Evolutionary conservation across 2,888 invertebrate species (phyloP).

Genomic region (Dryococelus australis): DNA sequence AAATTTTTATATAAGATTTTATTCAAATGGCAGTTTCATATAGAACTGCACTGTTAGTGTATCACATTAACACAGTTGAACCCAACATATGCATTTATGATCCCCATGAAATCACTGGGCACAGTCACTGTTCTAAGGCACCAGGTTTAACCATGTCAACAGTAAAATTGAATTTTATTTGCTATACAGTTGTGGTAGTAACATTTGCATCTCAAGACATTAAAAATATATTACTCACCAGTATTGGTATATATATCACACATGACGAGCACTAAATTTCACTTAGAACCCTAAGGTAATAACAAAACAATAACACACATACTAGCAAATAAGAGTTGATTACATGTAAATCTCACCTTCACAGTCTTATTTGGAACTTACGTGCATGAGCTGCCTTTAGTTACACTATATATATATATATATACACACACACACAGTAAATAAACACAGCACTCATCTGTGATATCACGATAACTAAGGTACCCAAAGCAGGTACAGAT

Average conservation of each 20-base stretch:
- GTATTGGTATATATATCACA: not conserved
- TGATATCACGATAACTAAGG: not conserved
- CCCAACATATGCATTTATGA: too few relatives aligned
- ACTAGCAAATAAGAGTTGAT: not conserved
- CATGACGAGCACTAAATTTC: conserved; percentile 3
- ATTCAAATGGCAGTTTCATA: not conserved
- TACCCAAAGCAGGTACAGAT: too few relatives aligned
- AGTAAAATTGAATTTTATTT: conserved; percentile 8
- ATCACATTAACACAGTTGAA: not conserved
- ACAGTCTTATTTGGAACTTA: not conserved
- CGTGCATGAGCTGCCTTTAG: not conserved
- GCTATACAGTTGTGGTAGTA: not conserved
- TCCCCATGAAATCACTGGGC: not conserved
- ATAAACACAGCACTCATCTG: not conserved
- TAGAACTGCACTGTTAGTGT: not conserved
- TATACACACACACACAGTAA: not conserved
- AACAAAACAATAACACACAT: not conserved
- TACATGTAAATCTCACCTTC: not conserved
- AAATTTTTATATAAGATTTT: not conserved
- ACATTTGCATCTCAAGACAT: not conserved
- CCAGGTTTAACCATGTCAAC: not conserved
- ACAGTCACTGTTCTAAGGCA: not conserved
- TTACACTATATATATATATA: not conserved
- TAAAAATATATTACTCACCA: not conserved
- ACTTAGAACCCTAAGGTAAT: not conserved